Evolutionary conservation across 2,888 invertebrate genomes (phyloP).

Genomic region (Seira ritae): DNA sequence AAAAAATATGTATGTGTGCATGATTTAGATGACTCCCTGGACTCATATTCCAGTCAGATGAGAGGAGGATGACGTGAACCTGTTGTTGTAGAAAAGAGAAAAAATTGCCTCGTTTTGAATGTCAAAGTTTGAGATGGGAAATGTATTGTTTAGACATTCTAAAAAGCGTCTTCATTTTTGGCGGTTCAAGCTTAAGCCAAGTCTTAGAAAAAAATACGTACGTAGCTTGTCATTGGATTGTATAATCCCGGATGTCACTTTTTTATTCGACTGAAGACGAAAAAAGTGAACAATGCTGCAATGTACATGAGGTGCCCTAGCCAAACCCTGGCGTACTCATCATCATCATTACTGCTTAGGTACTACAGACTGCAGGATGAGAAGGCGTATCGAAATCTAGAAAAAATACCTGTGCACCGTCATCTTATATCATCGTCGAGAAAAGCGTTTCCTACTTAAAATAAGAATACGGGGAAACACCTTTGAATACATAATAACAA

Average conservation of each 20-base stretch:
- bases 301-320: too few species aligned
- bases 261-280: neutral
- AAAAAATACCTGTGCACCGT: neutral
- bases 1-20: too few species aligned
- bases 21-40: neutral
- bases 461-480: neutral
- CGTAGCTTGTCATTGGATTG: neutral
- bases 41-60: neutral
- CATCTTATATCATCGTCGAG: too few species aligned
- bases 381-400: neutral
- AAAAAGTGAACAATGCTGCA: too few species aligned
- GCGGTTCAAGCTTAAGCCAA: neutral
- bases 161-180: neutral
- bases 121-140: neutral
- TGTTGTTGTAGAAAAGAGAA: neutral
- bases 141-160: neutral
- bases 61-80: neutral
- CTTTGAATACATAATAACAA: neutral
- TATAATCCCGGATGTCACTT: constrained; percentile 2
- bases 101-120: neutral
- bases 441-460: too few species aligned
- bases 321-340: too few species aligned
- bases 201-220: neutral
- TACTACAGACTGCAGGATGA: too few species aligned
- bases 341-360: too few species aligned